Base-by-base conservation (phyloP, 2,113 vertebrate genomes). In the Cyprinodon tularosa region DNA sequence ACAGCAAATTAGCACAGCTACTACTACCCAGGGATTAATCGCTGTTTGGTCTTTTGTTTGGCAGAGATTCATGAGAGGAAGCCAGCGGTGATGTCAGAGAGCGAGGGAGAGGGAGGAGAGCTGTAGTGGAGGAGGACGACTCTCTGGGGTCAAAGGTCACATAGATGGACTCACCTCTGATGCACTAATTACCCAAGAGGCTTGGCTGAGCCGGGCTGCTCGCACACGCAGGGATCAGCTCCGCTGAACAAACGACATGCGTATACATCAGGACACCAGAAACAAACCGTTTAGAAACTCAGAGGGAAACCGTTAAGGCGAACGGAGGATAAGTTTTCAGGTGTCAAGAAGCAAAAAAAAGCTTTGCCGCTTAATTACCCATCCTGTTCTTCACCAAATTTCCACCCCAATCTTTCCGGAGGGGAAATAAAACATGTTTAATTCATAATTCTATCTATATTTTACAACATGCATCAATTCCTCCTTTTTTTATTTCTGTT, bases 121-220 rank as follows among this genome's bases (percentile, higher is more conserved):
- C 40, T 1, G 20, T 2, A 44, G 68, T 13, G 75, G 42, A 68
- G 53, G 82, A 76, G 85, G 86, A 79, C 71, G 71, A 68, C 68
- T 40, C 42, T 67, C 7, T 1, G 76, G 29, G 89, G 86, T 87
- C 87, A 77, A 66, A 76, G 86, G 85, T 86, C 80, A 76, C 36
- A 29, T 20, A 70, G 77, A 86, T 60, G 15, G 74, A 84, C 76
- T 70, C 36, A 64, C 73, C 68, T 79, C 74, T 63, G 74, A 86
- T 74, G 67, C 47, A 15, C 77, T 84, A 84, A 88, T 91, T 88
- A 89, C 84, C 88, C 87, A 76, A 59, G 82, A 88, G 80, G 83
- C 81, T 68, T 39, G 53, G 62, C 76, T 68, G 71, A 50, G 74
- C 76, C 61, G 48, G 29, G 67, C 67, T 75, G 76, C 80, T 77